A percentile compares a stretch with the other conserved stretches of the same genome.
phyloP scores from a whole-genome alignment of 1,140 invertebrate genomes.

The Neodiprion virginianus region DNA sequence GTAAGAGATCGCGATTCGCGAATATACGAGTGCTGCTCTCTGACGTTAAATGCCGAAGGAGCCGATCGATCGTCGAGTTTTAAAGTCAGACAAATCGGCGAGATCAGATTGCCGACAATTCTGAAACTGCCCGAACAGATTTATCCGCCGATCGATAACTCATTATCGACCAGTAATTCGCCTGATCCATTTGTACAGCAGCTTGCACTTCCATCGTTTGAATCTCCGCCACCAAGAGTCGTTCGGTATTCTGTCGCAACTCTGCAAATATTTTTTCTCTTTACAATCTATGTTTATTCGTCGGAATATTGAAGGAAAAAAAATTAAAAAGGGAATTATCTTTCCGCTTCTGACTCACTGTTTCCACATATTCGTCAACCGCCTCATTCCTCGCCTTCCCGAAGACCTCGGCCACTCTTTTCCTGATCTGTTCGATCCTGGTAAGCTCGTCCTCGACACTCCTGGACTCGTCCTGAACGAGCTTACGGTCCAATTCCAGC shows the following conservation, averaged over 20 bases:
- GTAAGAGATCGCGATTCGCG: not conserved
- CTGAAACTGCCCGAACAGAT: not conserved
- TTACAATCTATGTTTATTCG: not conserved
- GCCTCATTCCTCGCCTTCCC: not conserved
- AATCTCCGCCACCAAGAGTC: not conserved
- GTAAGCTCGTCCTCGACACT: not conserved
- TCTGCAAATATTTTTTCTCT: not conserved
- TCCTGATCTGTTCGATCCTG: not conserved
- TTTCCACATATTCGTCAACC: not conserved
- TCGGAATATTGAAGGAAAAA: not conserved
- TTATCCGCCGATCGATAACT: too few relatives aligned
- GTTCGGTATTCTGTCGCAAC: not conserved
- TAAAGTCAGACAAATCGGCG: not conserved
- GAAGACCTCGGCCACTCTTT: not conserved
- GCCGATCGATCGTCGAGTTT: not conserved
- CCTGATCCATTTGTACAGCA: not conserved
- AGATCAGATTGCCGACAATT: not conserved
- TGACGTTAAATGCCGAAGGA: not conserved
- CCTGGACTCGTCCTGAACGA: not conserved
- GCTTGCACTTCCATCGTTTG: not conserved
- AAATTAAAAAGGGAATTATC: too few relatives aligned
- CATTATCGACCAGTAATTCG: not conserved
- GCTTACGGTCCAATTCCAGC: not conserved
- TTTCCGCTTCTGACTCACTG: not conserved
- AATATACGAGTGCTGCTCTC: not conserved